Evolutionary conservation across 2,113 vertebrate genomes (phyloP).

Genomic region (Prochilodus magdalenae): DNA sequence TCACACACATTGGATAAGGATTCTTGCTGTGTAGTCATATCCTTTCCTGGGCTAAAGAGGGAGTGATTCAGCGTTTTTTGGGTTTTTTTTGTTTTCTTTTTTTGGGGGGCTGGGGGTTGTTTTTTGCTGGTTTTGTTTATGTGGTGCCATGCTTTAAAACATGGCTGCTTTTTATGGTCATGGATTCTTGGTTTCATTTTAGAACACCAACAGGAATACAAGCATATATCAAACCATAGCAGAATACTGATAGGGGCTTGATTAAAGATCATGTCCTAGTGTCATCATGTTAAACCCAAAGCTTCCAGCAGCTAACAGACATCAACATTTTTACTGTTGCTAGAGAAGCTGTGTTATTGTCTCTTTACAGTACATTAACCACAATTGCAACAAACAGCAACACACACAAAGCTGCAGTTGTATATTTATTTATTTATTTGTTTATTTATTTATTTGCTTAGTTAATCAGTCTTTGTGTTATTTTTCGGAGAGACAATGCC

Average conservation of each 20-base stretch:
- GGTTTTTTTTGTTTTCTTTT: no score
- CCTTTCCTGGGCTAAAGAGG: constrained; percentile 13
- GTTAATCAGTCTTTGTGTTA: not conserved
- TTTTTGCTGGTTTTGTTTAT: not conserved
- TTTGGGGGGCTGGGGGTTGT: no score
- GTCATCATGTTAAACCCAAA: not conserved
- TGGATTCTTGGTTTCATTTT: no score
- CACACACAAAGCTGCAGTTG: not conserved
- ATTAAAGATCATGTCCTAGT: not conserved
- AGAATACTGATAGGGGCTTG: not conserved
- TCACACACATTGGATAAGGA: not conserved
- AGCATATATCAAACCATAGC: not conserved
- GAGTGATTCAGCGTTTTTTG: constrained; percentile 56
- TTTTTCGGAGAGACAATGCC: not conserved
- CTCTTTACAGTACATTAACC: not conserved
- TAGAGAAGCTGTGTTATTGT: not conserved
- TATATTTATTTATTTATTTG: not conserved
- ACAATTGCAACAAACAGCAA: not conserved
- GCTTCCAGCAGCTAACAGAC: not conserved
- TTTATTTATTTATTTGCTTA: not conserved
- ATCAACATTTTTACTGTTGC: not conserved
- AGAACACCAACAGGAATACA: no score
- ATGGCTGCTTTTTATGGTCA: not conserved
- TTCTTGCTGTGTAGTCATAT: constrained; percentile 43
- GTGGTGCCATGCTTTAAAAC: not conserved